Evolutionary conservation across 2,113 vertebrate genomes (phyloP).

Genomic region (Anarrhichthys ocellatus): DNA sequence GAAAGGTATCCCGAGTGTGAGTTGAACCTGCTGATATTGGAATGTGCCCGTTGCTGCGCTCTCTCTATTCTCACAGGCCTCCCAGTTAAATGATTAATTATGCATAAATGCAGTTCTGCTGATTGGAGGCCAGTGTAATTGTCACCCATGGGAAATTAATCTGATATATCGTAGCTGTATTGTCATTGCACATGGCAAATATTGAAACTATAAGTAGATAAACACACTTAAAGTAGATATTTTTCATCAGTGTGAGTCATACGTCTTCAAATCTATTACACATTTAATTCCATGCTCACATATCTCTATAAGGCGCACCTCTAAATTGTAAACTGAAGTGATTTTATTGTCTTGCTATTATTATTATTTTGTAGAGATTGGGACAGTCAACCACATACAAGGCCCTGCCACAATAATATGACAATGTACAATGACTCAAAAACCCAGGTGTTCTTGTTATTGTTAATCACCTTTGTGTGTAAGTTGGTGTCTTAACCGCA

Average conservation of each 20-base stretch:
- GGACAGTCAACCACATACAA: not conserved
- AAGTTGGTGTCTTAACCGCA: not conserved
- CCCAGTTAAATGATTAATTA: conserved; percentile 74
- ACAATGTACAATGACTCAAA: not conserved
- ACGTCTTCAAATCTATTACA: conserved; percentile 10
- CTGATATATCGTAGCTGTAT: conserved; percentile 30
- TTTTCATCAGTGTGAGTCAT: not conserved
- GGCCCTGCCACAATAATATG: not conserved
- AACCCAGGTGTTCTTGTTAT: not conserved
- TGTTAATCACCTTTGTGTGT: conserved; percentile 5
- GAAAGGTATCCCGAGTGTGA: conserved; percentile 65
- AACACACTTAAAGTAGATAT: conserved; percentile 9
- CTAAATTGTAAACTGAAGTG: not conserved
- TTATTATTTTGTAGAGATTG: conserved; percentile 3
- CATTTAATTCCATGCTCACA: not conserved
- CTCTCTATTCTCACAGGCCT: conserved; percentile 67
- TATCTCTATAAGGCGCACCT: not conserved
- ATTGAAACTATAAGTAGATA: conserved; percentile 39
- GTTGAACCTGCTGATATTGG: conserved; percentile 71
- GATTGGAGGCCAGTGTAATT: conserved; percentile 72
- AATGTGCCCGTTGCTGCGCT: conserved; percentile 65
- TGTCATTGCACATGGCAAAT: conserved; percentile 34
- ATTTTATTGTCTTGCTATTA: not conserved
- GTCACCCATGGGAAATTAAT: conserved; percentile 68
- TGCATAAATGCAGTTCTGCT: conserved; percentile 70